Conservation (phyloP, 2,888 invertebrate genomes). For the Sepiola atlantica region DNA sequence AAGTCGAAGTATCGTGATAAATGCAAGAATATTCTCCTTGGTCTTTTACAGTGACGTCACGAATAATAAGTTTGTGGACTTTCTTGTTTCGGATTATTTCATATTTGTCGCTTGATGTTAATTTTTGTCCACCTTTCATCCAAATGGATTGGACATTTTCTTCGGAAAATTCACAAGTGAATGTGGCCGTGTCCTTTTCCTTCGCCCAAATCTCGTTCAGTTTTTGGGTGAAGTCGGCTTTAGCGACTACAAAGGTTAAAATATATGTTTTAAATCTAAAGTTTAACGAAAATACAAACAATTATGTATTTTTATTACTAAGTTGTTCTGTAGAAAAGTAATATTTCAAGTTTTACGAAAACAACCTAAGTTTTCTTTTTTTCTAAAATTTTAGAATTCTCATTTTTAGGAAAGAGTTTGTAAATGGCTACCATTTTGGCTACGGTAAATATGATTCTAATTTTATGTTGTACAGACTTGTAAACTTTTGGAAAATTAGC, state of each 20-base stretch:
- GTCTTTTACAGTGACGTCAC: not conserved
- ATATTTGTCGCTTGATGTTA: not conserved
- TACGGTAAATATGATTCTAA: no score
- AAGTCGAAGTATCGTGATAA: not conserved
- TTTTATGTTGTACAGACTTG: no score
- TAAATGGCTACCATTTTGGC: no score
- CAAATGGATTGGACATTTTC: not conserved
- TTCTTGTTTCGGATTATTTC: not conserved
- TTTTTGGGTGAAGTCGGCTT: not conserved
- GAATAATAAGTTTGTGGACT: not conserved
- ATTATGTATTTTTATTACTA: no score
- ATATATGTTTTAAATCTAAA: no score
- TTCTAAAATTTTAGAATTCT: no score
- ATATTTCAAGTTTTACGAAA: no score
- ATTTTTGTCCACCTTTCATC: not conserved
- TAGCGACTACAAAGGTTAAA: not conserved
- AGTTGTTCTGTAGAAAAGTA: no score
- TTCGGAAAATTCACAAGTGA: not conserved
- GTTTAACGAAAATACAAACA: no score
- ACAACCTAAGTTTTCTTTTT: no score
- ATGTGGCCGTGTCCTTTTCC: not conserved
- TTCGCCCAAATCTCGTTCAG: not conserved
- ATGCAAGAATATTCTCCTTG: not conserved
- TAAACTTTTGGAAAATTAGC: no score
- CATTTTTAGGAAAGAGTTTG: no score